Evolutionary conservation across 2,113 vertebrate species (phyloP).

Genomic region (Aldabrachelys gigantea): DNA sequence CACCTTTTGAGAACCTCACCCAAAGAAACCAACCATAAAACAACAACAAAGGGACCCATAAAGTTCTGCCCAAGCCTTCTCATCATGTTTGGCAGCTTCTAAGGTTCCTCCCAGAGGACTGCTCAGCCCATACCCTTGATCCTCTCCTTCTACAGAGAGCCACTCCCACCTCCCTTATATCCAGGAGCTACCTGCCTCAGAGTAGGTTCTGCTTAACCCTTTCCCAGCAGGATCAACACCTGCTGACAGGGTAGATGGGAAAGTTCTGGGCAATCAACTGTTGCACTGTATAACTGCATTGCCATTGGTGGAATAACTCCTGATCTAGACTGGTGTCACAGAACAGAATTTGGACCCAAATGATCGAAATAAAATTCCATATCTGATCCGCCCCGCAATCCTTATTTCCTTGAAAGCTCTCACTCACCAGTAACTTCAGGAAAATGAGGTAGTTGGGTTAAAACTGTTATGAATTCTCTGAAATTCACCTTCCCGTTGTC

Average conservation of each 20-base stretch:
- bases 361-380: not conserved
- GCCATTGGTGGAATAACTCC: not conserved
- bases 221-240: not conserved
- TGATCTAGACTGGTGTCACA: not conserved
- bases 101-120: not conserved
- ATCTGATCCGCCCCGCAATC: too few species aligned
- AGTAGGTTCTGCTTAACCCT: not conserved
- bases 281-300: not conserved
- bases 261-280: not conserved
- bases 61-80: not conserved
- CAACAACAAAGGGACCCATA: not conserved
- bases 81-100: not conserved
- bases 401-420: not conserved
- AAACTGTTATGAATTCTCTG: constrained; percentile 5
- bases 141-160: not conserved
- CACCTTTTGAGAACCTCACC: not conserved
- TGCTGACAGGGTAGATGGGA: not conserved
- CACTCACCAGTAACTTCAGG: not conserved
- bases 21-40: not conserved
- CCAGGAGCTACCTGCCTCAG: too few species aligned
- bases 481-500: constrained; percentile 4
- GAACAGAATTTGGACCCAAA: not conserved
- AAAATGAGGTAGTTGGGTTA: not conserved
- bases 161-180: too few species aligned
- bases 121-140: not conserved